Base-by-base conservation (phyloP, 2,888 invertebrate species). In the Cabera pusaria region DNA sequence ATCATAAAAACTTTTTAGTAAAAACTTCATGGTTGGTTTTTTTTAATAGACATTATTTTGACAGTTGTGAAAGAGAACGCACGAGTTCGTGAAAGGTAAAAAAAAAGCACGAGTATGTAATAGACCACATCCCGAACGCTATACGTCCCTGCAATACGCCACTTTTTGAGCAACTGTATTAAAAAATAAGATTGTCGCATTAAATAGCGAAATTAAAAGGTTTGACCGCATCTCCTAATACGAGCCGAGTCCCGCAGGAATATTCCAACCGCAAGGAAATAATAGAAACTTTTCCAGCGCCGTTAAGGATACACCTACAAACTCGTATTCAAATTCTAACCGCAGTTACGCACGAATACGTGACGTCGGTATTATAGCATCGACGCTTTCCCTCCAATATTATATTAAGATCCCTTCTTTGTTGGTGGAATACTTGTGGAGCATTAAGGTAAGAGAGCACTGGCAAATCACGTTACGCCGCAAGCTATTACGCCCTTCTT, bases 401-500 rank as follows among this genome's bases (percentile, higher is more conserved):
- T 69, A 77, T 77, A 79, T 78, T 76, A 74, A 64, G 71, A 69
- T 64, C 67, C 64, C 53, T 67, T 74, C 72, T 79, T 81, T 83
- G 81, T 81, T 66, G 71, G 67, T 56, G 59, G 65, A 75, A 77
- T 77, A 77, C 78, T 81, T 78, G 75, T 59, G 64, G 63, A 66
- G 66, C 74, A 79, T 82, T 78, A 80, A 69, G 72, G 76, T 76
- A 81, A 78, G 72, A 77, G 75, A 69, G 74, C 67, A 70, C 69
- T 68, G 67, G 74, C 72, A 81, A 84, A 84, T 83, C 81, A 76
- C 69, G 74, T 84, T 83, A 83, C 76, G 66, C 70, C 72, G 71
- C 60, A 35, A 54, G 69, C 78, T 77, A 78, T 82, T 75, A 80
- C 62, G 64, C 55, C 42, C 58, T 69, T 66, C 63, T 72, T 67